Conservation (phyloP, 2,797 vertebrate species). For the Arremon aurantiirostris region DNA sequence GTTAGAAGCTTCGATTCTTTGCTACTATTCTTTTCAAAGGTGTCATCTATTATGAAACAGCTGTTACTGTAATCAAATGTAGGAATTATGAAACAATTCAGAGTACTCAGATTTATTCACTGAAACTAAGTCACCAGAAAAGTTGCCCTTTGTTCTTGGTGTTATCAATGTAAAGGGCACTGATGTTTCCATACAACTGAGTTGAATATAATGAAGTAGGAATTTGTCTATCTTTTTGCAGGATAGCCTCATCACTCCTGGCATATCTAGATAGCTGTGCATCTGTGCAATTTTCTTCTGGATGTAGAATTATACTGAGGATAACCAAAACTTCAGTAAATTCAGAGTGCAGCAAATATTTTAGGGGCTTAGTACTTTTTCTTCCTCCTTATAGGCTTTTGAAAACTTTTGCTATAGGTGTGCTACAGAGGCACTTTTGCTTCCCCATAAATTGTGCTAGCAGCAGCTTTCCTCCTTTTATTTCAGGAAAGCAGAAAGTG, state of each 20-base stretch:
- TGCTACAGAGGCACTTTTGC: neutral
- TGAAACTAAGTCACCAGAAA: neutral
- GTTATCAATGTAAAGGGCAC: neutral
- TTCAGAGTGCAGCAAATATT: neutral
- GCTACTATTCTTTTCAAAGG: neutral
- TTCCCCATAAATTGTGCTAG: neutral
- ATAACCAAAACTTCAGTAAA: neutral
- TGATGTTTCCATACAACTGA: neutral
- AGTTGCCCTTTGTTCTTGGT: neutral
- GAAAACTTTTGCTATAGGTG: neutral
- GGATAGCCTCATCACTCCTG: neutral
- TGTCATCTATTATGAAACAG: neutral
- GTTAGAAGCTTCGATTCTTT: neutral
- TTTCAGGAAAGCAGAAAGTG: neutral
- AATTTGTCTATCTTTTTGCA: neutral
- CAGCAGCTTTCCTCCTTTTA: constrained; percentile 5
- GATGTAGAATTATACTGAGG: neutral
- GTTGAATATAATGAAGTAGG: neutral
- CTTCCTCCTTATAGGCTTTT: neutral
- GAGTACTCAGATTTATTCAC: neutral
- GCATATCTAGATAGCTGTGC: neutral
- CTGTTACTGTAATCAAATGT: neutral
- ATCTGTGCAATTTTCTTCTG: neutral
- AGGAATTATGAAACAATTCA: neutral
- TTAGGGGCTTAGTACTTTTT: neutral